phyloP scores from a whole-genome alignment of 2,113 vertebrate species.

The Ivindomyrus marchei region DNA sequence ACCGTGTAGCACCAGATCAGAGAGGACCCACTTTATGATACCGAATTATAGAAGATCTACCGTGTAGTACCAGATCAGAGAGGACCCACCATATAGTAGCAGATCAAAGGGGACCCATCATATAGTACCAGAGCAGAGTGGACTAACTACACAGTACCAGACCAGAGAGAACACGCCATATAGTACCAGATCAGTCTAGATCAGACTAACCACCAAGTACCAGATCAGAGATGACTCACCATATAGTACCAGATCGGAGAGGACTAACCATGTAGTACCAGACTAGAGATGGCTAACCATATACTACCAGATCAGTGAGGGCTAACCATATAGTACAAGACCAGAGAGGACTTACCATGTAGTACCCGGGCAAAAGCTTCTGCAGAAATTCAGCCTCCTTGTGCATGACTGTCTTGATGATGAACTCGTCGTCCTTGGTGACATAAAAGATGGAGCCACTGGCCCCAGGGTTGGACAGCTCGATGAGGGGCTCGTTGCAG shows the following conservation, averaged over 20 bases:
- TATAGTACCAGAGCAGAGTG: too few species aligned
- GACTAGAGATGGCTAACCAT: background rate
- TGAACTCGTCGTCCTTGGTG: conserved; percentile 94
- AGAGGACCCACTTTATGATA: background rate
- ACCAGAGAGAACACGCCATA: too few species aligned
- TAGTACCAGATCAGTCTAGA: background rate
- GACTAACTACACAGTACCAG: too few species aligned
- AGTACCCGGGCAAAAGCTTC: conserved; percentile 97
- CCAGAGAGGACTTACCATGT: conserved; percentile 73
- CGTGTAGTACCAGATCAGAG: background rate
- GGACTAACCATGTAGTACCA: background rate
- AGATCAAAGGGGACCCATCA: background rate
- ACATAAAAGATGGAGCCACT: conserved; percentile 97
- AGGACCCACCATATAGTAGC: too few species aligned
- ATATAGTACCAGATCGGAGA: background rate
- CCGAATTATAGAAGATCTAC: too few species aligned
- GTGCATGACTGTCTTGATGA: conserved; percentile 95
- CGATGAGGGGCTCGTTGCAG: conserved; percentile 91
- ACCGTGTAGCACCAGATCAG: too few species aligned
- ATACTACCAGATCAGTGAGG: too few species aligned
- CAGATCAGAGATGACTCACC: background rate
- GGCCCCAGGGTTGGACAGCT: conserved; percentile 90
- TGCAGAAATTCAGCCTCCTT: conserved; percentile 97
- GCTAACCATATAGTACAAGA: background rate
- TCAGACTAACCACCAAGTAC: background rate